These are phyloP conservation scores for Porites lutea DNA, from an alignment of 64 coral and sea anemone species.

Conservation along the genomic window DNA sequence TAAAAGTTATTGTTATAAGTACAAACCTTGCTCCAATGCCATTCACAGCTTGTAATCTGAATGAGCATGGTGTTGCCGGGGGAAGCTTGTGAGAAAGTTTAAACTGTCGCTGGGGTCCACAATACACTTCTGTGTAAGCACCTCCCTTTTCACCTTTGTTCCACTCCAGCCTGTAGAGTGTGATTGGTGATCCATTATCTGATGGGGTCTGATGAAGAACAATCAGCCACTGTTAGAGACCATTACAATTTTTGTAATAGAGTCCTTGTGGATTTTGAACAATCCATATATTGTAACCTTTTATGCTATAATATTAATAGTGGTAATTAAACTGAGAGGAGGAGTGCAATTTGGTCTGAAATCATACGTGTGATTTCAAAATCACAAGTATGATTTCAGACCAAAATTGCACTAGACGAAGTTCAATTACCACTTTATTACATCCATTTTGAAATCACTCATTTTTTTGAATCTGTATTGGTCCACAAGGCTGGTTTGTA, in stretches of 20 bases:
- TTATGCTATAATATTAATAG: too few species aligned
- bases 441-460: too few species aligned
- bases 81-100: constrained; percentile 87
- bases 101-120: constrained; percentile 73
- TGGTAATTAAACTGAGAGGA: too few species aligned
- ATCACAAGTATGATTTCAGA: too few species aligned
- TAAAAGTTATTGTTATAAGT: not conserved
- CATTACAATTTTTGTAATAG: not conserved
- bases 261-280: too few species aligned
- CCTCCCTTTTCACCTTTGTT: constrained; percentile 81
- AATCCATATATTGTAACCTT: too few species aligned
- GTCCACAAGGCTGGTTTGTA: too few species aligned
- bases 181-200: constrained; percentile 92
- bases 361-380: too few species aligned
- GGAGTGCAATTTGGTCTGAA: too few species aligned
- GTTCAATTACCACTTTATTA: too few species aligned
- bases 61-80: constrained; percentile 83
- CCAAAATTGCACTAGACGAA: too few species aligned
- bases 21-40: constrained; percentile 83
- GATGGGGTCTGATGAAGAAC: constrained; percentile 42
- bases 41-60: constrained; percentile 91
- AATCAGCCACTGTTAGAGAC: not conserved
- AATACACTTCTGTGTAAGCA: constrained; percentile 62
- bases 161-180: constrained; percentile 79
- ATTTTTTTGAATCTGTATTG: too few species aligned